Evolutionary conservation across 1,140 invertebrate species (phyloP).

Genomic region (Pteromalus puparum): DNA sequence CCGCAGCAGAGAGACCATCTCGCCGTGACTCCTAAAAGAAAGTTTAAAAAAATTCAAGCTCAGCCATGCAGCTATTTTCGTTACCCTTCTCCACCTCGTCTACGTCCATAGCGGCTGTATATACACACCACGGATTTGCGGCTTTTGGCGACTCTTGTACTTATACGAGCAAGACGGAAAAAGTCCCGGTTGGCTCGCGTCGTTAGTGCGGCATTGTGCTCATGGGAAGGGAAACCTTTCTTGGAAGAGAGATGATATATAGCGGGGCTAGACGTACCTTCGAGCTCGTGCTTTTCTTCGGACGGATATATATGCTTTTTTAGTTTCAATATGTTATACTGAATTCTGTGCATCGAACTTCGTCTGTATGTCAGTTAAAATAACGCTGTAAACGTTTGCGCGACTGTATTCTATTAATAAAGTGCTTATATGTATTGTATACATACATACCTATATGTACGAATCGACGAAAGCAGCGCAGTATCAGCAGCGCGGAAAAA

Average conservation of each 20-base stretch:
- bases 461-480: background rate
- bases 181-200: background rate
- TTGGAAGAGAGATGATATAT: slow-evolving; percentile 28
- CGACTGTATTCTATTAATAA: no score
- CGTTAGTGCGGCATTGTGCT: slow-evolving; percentile 37
- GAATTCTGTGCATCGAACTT: no score
- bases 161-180: background rate
- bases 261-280: background rate
- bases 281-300: no score
- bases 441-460: background rate
- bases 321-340: no score
- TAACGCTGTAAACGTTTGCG: no score
- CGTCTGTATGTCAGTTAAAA: no score
- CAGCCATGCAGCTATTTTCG: background rate
- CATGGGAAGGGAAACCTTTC: background rate
- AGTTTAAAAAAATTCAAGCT: background rate
- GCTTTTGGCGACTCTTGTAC: background rate
- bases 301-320: no score
- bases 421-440: no score
- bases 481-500: background rate
- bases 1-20: no score
- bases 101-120: background rate
- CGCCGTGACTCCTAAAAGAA: background rate
- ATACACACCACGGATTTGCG: background rate
- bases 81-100: background rate